A percentile compares a stretch with the other conserved stretches of the same genome.
phyloP scores from a whole-genome alignment of 2,797 vertebrate genomes.

The Thamnophis elegans region DNA sequence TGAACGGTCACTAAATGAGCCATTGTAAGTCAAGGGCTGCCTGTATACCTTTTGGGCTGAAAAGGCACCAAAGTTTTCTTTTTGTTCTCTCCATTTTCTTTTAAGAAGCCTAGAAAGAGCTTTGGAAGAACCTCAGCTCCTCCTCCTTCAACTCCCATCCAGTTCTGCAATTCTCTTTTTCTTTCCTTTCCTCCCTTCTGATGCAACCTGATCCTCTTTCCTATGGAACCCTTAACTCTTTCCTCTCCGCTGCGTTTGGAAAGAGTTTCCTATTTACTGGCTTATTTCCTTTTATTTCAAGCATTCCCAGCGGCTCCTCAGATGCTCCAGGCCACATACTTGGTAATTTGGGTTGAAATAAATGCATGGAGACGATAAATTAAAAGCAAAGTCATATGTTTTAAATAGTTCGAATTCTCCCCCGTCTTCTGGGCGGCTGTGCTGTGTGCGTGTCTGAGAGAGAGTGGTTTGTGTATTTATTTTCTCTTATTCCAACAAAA shows the following conservation, averaged over 20 bases:
- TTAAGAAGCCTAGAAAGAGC: constrained; percentile 13
- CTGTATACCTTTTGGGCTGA: not conserved
- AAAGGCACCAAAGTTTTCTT: not conserved
- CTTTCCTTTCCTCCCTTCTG: constrained; percentile 62
- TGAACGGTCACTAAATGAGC: not conserved
- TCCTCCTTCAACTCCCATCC: constrained; percentile 40
- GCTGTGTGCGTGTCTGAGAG: not conserved
- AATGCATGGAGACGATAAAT: not conserved
- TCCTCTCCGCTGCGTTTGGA: constrained; percentile 35
- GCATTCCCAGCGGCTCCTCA: not conserved
- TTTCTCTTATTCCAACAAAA: not conserved
- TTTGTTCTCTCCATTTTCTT: not conserved
- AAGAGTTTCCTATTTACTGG: not conserved
- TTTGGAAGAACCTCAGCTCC: constrained; percentile 35
- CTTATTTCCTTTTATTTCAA: not conserved
- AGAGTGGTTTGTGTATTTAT: not conserved
- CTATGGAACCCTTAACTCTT: constrained; percentile 72
- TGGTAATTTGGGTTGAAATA: not conserved
- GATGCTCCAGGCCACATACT: not conserved
- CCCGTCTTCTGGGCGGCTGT: not conserved
- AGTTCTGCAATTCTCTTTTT: constrained; percentile 57
- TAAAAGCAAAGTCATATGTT: not conserved
- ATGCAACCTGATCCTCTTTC: constrained; percentile 75
- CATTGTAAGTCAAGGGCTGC: rapidly evolving
- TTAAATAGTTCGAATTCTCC: not conserved